Evolutionary conservation across 2,797 vertebrate genomes (phyloP).

Genomic region (Manis javanica): DNA sequence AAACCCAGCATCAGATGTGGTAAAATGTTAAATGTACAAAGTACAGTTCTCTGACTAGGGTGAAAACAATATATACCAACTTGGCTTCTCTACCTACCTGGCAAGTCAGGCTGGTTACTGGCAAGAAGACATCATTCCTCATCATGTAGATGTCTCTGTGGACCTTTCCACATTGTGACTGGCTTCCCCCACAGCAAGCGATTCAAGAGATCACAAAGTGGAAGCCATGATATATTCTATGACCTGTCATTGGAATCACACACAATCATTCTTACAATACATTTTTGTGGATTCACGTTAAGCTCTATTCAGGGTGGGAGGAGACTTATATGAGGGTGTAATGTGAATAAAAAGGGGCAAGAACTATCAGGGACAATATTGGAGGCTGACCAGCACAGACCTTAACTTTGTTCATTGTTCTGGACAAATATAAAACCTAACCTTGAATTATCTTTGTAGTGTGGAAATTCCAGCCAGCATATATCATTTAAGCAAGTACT

Average conservation of each 20-base stretch:
- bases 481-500: background rate
- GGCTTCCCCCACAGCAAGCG: background rate
- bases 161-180: background rate
- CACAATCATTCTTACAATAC: background rate
- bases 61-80: background rate
- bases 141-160: background rate
- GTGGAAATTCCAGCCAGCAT: background rate
- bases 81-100: accelerated
- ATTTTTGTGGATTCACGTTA: background rate
- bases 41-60: background rate
- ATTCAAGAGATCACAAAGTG: background rate
- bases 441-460: background rate
- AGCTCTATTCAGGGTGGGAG: background rate
- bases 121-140: background rate
- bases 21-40: background rate
- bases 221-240: background rate
- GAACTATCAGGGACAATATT: background rate
- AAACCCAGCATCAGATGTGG: background rate
- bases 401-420: background rate
- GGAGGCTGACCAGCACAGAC: background rate
- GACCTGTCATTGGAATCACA: background rate
- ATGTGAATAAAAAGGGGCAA: background rate
- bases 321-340: background rate
- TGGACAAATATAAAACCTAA: background rate
- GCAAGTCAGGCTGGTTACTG: background rate